Evolutionary conservation across 2,888 invertebrate species (phyloP).

Genomic region (Drosophila meridiana): DNA sequence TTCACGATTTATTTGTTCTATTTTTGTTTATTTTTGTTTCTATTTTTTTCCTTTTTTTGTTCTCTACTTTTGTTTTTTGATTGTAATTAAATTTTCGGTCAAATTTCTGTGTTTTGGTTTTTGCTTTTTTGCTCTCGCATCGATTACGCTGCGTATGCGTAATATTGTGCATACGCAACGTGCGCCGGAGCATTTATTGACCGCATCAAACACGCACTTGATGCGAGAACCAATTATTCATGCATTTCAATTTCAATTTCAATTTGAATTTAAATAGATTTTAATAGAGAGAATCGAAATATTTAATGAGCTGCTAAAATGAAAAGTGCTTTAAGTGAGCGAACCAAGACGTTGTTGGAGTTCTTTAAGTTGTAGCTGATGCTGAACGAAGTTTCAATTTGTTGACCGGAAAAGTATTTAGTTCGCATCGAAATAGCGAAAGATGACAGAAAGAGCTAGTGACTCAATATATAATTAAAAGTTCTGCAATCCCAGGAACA

Average conservation of each 20-base stretch:
- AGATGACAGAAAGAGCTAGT: no score
- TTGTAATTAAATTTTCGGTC: slow-evolving; percentile 8
- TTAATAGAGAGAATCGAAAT: neutral
- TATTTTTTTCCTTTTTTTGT: neutral
- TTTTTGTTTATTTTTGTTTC: slow-evolving; percentile 1
- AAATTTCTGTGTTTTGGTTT: slow-evolving; percentile 6
- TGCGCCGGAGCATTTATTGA: slow-evolving; percentile 7
- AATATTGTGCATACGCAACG: slow-evolving; percentile 24
- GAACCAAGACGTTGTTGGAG: neutral
- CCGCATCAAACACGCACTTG: slow-evolving; percentile 6
- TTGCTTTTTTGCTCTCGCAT: neutral
- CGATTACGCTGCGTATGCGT: slow-evolving; percentile 25
- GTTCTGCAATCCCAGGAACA: no score
- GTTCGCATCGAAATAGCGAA: no score
- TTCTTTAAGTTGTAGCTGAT: neutral
- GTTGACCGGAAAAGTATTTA: no score
- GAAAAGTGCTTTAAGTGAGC: neutral
- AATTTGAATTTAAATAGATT: slow-evolving; percentile 7
- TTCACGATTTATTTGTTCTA: slow-evolving; percentile 16
- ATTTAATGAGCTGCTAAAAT: slow-evolving; percentile 10
- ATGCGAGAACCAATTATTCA: slow-evolving; percentile 20
- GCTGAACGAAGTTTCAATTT: no score
- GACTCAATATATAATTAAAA: no score
- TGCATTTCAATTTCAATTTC: slow-evolving; percentile 10
- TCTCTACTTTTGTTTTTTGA: neutral